A percentile compares a stretch with the other conserved stretches of the same genome.
Evolutionary conservation across 2,797 vertebrate species (phyloP).

Genomic region (Hemibagrus guttatus): DNA sequence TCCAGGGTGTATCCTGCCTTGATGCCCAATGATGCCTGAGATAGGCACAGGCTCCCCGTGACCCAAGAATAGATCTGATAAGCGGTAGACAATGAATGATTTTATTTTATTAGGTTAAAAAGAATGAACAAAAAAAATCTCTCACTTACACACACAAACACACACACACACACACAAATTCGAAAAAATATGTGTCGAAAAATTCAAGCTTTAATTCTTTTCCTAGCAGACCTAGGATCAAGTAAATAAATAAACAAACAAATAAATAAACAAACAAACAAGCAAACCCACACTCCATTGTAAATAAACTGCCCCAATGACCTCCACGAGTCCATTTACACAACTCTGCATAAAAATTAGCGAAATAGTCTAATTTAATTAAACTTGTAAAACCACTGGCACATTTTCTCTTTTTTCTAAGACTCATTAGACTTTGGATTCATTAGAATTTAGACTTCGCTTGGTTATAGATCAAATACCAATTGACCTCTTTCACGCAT

Average conservation of each 20-base stretch:
- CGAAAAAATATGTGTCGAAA: neutral
- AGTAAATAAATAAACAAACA: neutral
- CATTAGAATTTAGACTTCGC: conserved; percentile 3
- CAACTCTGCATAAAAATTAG: too few species aligned
- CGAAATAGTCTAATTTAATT: neutral
- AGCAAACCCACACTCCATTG: neutral
- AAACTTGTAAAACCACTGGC: neutral
- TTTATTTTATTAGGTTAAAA: too few species aligned
- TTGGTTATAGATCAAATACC: conserved; percentile 1
- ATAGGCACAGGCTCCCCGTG: too few species aligned
- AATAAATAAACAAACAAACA: neutral
- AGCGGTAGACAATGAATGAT: too few species aligned
- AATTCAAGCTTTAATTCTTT: neutral
- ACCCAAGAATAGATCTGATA: too few species aligned
- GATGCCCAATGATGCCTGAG: too few species aligned
- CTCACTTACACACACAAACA: neutral
- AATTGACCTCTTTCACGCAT: conserved; percentile 8
- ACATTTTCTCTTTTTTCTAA: neutral
- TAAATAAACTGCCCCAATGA: neutral
- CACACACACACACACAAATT: neutral
- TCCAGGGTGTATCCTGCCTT: too few species aligned
- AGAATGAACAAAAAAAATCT: too few species aligned
- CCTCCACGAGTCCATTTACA: neutral
- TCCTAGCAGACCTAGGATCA: neutral
- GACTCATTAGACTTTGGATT: conserved; percentile 8